A percentile compares a stretch with the other conserved stretches of the same genome.
Conservation (phyloP, 1,140 invertebrate species). For the Agraylea sexmaculata region DNA sequence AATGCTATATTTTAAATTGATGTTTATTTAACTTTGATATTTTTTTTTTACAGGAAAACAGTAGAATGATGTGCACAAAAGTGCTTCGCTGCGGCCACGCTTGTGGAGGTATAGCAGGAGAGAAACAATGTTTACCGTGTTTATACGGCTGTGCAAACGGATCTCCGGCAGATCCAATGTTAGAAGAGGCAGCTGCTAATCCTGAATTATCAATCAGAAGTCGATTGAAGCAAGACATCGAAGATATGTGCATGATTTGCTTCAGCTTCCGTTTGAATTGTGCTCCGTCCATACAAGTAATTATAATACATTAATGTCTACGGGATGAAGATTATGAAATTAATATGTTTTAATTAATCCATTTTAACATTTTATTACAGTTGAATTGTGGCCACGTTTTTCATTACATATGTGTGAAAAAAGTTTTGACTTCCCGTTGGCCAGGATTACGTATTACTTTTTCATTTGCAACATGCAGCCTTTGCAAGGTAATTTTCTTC, state of each 20-base stretch:
- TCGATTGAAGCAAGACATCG: slow-evolving; percentile 81
- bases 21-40: slow-evolving; percentile 5
- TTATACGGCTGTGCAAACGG: slow-evolving; percentile 64
- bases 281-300: slow-evolving; percentile 84
- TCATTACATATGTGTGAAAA: slow-evolving; percentile 83
- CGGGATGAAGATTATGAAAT: slow-evolving; percentile 1
- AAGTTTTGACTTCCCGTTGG: slow-evolving; percentile 81
- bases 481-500: slow-evolving; percentile 70
- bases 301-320: slow-evolving; percentile 5
- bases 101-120: slow-evolving; percentile 82
- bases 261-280: slow-evolving; percentile 92
- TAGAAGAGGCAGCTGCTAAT: slow-evolving; percentile 17
- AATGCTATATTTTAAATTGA: slow-evolving; percentile 6
- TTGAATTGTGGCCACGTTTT: slow-evolving; percentile 92
- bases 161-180: slow-evolving; percentile 34
- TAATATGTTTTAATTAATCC: slow-evolving; percentile 9
- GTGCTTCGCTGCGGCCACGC: slow-evolving; percentile 79
- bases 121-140: slow-evolving; percentile 78
- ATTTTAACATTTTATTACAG: slow-evolving; percentile 40
- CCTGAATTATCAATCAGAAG: slow-evolving; percentile 20
- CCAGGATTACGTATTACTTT: slow-evolving; percentile 92
- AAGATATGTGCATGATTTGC: slow-evolving; percentile 99
- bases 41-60: slow-evolving; percentile 54
- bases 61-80: slow-evolving; percentile 72
- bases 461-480: slow-evolving; percentile 89